These are phyloP conservation scores for Adoxophyes honmai DNA, from an alignment of 1,140 invertebrate species.

Conservation along the genomic window DNA sequence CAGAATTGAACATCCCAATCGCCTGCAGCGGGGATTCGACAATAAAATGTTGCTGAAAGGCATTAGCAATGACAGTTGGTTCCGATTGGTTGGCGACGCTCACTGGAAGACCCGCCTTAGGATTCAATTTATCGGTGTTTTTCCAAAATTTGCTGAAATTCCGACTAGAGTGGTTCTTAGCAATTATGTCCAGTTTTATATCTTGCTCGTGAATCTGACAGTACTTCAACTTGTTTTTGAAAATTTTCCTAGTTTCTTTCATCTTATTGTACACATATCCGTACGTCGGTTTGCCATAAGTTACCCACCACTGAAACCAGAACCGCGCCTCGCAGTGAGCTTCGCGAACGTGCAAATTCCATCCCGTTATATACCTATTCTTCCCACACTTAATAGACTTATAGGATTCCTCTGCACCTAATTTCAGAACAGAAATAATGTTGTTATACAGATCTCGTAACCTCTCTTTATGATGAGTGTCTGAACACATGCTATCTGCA, in stretches of 20 bases:
- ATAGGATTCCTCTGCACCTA: not conserved
- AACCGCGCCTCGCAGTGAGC: not conserved
- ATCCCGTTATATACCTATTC: not conserved
- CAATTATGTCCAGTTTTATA: conserved; percentile 18
- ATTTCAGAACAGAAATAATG: not conserved
- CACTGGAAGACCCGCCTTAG: conserved; percentile 11
- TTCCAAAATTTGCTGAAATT: conserved; percentile 17
- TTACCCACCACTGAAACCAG: not conserved
- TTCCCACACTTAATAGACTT: not conserved
- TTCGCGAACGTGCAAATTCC: not conserved
- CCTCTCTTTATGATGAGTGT: not conserved
- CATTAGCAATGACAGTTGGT: conserved; percentile 10
- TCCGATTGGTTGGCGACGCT: conserved; percentile 13
- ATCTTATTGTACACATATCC: not conserved
- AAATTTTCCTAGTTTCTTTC: not conserved
- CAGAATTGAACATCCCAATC: no score
- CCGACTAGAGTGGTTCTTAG: conserved; percentile 13
- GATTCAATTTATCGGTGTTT: conserved; percentile 19
- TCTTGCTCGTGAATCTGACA: conserved; percentile 15
- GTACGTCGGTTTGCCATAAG: no score
- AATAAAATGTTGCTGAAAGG: conserved; percentile 16
- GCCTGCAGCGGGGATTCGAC: no score
- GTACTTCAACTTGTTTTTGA: conserved; percentile 16
- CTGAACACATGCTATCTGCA: not conserved
- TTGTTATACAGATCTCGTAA: not conserved